Conservation (phyloP, 2,113 vertebrate species). For the Tragelaphus strepsiceros region DNA sequence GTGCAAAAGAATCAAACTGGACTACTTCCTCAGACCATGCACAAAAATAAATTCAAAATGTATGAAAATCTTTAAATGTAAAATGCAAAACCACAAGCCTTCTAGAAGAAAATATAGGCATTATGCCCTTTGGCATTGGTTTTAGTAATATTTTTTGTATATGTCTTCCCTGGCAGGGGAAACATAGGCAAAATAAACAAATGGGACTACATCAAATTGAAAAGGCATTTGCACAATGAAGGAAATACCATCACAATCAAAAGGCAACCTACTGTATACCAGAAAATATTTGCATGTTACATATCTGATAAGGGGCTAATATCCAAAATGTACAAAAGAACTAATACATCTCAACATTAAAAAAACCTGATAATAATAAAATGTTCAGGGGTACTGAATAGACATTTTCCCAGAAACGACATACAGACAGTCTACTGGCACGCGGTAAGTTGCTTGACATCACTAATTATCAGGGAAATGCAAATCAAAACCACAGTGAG, state of each 20-base stretch:
- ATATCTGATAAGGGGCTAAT: neutral
- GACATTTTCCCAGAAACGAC: neutral
- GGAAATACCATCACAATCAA: neutral
- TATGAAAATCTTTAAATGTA: neutral
- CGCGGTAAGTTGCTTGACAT: neutral
- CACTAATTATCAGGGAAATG: neutral
- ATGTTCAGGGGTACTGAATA: neutral
- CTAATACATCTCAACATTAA: neutral
- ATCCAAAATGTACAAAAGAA: neutral
- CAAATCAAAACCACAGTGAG: neutral
- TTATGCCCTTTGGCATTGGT: neutral
- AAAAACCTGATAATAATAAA: neutral
- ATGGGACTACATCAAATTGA: neutral
- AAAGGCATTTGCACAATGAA: neutral
- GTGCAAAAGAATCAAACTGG: neutral
- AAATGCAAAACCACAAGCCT: neutral
- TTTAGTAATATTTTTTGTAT: neutral
- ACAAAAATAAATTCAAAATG: neutral
- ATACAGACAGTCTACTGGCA: neutral
- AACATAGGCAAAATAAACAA: neutral
- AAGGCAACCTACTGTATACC: neutral
- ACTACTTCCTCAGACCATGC: neutral
- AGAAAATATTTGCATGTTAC: neutral
- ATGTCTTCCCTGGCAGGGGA: neutral
- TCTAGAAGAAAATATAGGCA: neutral